Evolutionary conservation across 2,113 vertebrate species (phyloP), one percentile per base, ranked within the genome.

Genomic region (Triplophysa tibetana): DNA sequence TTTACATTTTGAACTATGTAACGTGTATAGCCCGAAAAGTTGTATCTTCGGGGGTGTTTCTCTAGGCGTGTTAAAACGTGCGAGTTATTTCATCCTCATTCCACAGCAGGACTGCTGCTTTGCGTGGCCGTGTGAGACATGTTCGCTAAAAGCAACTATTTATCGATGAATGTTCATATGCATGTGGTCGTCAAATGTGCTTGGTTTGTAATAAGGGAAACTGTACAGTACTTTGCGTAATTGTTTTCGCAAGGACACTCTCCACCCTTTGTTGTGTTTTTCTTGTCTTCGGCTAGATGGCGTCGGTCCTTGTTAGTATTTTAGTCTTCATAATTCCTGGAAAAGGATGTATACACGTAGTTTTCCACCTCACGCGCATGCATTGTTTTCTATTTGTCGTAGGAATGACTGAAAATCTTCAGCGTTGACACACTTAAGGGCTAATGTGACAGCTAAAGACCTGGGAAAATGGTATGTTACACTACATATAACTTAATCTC

Each of bases 41-140:
- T 23, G 14, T 54, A 50, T 48, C 60, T 24, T 38, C 29, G 21
- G 38, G 75, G 75, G 62, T 2, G 65, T 50, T 65, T 17, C 21
- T 24, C 0, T 12, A 77, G 75, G 48, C 75, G 54, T 65, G 75
- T 77, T 77, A 66, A 77, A 77, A 65, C 75, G n/a, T 54, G 75
- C 33, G 69, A 21, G 17, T 21, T 54, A 21, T 76, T 43, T 54
- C 48, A 66, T 38, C 19, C 61, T 10, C 75, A 77, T 77, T 77
- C 75, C 75, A 21, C 24, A 65, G 50, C 58, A 50, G 38, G 23
- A 64, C 21, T 64, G 56, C n/a, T 60, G 33, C 58, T 48, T 13
- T 41, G 21, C 8, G 41, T 43, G 58, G n/a, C 0, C 14, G 8
- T 43, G 16, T 74, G 3, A 13, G 29, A 41, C 33, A 3, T 43